Evolutionary conservation across 2,888 invertebrate genomes (phyloP).

Genomic region (Eilema griseolum): DNA sequence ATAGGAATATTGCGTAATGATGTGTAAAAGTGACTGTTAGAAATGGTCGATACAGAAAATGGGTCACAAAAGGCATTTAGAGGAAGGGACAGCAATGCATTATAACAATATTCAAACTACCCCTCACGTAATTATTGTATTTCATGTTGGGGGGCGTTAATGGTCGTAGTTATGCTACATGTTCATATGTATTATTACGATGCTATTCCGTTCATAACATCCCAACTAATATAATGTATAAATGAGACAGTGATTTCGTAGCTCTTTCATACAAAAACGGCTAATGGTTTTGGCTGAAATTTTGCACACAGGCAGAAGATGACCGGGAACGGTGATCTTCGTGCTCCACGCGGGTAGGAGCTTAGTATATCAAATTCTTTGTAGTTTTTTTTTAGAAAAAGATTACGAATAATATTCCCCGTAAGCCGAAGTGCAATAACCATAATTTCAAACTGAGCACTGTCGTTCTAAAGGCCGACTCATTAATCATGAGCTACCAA

Average conservation of each 20-base stretch:
- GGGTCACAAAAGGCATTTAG: slow-evolving; percentile 25
- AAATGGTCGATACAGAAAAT: slow-evolving; percentile 19
- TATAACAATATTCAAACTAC: slow-evolving; percentile 19
- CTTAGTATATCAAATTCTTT: too few relatives aligned
- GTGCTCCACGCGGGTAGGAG: background rate
- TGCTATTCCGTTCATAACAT: background rate
- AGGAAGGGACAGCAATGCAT: slow-evolving; percentile 17
- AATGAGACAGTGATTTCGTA: background rate
- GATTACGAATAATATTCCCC: too few relatives aligned
- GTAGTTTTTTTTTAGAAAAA: too few relatives aligned
- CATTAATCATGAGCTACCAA: too few relatives aligned
- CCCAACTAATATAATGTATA: background rate
- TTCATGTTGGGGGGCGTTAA: slow-evolving; percentile 26
- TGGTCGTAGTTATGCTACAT: slow-evolving; percentile 19
- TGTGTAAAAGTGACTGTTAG: slow-evolving; percentile 6
- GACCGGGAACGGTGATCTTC: background rate
- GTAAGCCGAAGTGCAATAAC: too few relatives aligned
- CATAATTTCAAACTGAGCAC: too few relatives aligned
- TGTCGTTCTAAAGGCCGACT: too few relatives aligned
- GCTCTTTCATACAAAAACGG: background rate
- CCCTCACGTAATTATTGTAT: slow-evolving; percentile 25
- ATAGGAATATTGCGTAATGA: background rate
- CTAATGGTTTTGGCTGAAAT: background rate
- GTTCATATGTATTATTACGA: slow-evolving; percentile 11
- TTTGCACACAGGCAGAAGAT: background rate